Evolutionary conservation across 64 coral and sea anemone species (phyloP), one percentile per base, ranked within the genome.

Genomic region (Pachyseris speciosa): DNA sequence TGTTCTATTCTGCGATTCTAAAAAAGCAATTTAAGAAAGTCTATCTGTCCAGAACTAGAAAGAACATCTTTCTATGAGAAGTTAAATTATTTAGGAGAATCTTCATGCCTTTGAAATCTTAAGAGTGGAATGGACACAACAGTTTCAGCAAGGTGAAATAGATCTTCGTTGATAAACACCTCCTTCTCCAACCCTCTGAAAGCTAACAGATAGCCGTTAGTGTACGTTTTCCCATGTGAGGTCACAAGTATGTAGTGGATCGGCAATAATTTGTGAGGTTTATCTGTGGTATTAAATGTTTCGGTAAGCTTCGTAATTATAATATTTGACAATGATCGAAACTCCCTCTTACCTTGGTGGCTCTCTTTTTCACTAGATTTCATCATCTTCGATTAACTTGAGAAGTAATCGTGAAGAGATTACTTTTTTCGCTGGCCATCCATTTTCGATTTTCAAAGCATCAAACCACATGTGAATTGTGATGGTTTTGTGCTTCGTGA

Each of bases 1-100:
- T 45, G 43, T 45, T 4, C 43, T 45, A 47, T 47, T 47, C 44
- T 47, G 44, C 44, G 12, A 7, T 20, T 20, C 11, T 5, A 59
- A 59, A 59, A 59, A 59, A 59, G 53, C 3, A 59, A n/a, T 59
- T 59, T 20, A 59, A 59, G 8, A 17, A 59, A 59, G 53, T 59
- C 19, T 59, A 9, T n/a, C n/a, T n/a, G n/a, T 59, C 53, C 19
- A 17, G 53, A n/a, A 67, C 27, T 67, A 31, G 64, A 67, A 33
- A 67, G n/a, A 34, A 67, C 64, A 67, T 67, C 27, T 67, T 67
- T 67, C 64, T 67, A 67, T 67, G 64, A 67, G 64, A 36, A 32
- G 28, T 67, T 67, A 67, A 67, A 32, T 67, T 67, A 67, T 32
- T 67, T 67, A 58, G 53, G 1, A 58, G 53, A 58, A 58, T 58